Evolutionary conservation across 2,113 vertebrate genomes (phyloP), one percentile per base, ranked within the genome.

Genomic region (Bubo bubo): DNA sequence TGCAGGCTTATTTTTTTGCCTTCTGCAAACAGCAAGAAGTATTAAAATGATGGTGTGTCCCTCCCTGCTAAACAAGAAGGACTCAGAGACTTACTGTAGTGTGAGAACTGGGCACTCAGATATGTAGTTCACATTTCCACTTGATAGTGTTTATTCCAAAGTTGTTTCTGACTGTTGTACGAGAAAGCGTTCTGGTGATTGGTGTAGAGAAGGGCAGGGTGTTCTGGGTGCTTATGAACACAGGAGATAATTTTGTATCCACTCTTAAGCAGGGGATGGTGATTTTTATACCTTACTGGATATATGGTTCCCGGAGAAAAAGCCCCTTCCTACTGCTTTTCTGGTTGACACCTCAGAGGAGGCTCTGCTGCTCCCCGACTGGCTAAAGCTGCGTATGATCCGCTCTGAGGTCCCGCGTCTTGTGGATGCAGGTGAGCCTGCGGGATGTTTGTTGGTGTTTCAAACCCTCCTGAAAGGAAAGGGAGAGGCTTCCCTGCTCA

Each of bases 341-440:
- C 97, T 99, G 95, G 99, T 99, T 49, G 99, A 99, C 98, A 99
- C 99, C 0, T 99, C 99, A 0, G 99, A 99, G 92, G 99, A 99
- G 94, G 99, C 99, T 1, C 98, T 99, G 73, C 98, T 99, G 74
- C 98, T 99, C 55, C 99, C 99, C 0, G 99, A 99, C 96, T 99
- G 99, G 99, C 98, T 99, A 87, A 99, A 99, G 96, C 98, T 99
- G 67, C 98, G 99, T 18, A 99, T 99, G 99, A 99, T 99, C 85
- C 99, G 99, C 58, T 99, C 99, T 0, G 99, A 99, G 91, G 99
- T 99, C 24, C 98, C 99, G 0, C 98, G 99, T 66, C 97, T 99
- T 66, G 99, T 99, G 34, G 99, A 99, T 28, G 99, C 99, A 56
- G 99, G 99, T 99, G 95, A 24, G 86, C 43, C 47, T 43, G 14